Percentiles rank a stretch among this genome's conserved stretches.
Evolutionary conservation across 1,140 invertebrate genomes (phyloP).

Genomic region (Notospermus geniculatus): DNA sequence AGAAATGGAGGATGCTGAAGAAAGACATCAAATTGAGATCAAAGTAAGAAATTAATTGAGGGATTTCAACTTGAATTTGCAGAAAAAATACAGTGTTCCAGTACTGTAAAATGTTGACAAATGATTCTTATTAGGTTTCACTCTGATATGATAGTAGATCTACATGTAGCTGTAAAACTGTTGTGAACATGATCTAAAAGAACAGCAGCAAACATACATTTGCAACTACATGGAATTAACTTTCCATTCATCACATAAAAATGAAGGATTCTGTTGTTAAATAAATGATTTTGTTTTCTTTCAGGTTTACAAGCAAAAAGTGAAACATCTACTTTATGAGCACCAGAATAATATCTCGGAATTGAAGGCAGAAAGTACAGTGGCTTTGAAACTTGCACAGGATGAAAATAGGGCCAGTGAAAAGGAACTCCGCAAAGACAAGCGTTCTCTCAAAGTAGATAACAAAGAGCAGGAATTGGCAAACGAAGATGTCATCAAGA

Average conservation of each 20-base stretch:
- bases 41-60: constrained; percentile 59
- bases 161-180: too few species aligned
- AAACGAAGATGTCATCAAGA: constrained; percentile 66
- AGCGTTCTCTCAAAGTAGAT: constrained; percentile 70
- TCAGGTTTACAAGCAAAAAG: constrained; percentile 80
- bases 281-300: neutral
- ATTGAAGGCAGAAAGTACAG: constrained; percentile 71
- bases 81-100: too few species aligned
- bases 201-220: too few species aligned
- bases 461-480: constrained; percentile 71
- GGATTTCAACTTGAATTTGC: neutral
- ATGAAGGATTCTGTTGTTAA: neutral
- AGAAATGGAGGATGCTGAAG: constrained; percentile 81
- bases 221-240: too few species aligned
- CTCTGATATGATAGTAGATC: too few species aligned
- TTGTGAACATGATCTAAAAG: too few species aligned
- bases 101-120: too few species aligned
- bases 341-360: constrained; percentile 81
- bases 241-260: too few species aligned
- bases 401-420: constrained; percentile 74
- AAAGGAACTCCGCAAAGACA: constrained; percentile 74
- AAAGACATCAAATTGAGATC: constrained; percentile 81
- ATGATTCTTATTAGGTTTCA: too few species aligned
- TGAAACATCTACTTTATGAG: constrained; percentile 88
- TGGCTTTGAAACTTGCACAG: constrained; percentile 71